Percentiles rank a stretch among this genome's conserved stretches.
Conservation (phyloP, 2,113 vertebrate species). For the Syrrhaptes paradoxus region DNA sequence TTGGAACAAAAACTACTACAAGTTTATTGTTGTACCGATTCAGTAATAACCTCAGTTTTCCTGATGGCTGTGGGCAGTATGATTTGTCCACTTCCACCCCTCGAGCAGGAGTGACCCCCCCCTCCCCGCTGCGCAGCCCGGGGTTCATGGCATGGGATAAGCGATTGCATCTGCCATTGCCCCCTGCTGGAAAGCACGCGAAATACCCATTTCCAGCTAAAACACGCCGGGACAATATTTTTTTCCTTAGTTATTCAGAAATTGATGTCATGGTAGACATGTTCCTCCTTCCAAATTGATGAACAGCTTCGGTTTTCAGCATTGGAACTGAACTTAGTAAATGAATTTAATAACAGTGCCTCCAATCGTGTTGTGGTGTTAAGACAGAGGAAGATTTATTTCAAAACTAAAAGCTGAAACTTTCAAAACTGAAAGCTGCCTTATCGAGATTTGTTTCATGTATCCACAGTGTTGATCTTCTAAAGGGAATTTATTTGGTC, state of each 20-base stretch:
- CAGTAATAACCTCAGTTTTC: not conserved
- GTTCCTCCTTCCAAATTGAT: not conserved
- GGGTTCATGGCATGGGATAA: not conserved
- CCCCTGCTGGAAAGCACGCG: not conserved
- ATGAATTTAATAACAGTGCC: not conserved
- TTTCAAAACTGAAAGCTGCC: not conserved
- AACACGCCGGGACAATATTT: not conserved
- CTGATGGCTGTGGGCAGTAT: not conserved
- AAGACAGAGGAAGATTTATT: not conserved
- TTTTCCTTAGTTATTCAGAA: not conserved
- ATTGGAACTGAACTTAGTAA: rapidly evolving
- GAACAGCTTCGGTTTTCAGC: not conserved
- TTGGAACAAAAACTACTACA: not conserved
- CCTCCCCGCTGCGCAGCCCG: not conserved
- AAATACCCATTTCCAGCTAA: not conserved
- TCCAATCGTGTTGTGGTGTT: not conserved
- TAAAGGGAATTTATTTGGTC: not conserved
- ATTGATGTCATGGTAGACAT: not conserved
- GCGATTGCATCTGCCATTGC: not conserved
- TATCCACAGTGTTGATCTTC: no score
- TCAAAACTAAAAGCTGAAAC: not conserved
- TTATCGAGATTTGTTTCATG: not conserved
- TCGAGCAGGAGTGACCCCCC: not conserved
- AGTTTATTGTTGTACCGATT: not conserved
- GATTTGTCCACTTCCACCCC: not conserved